Conservation (phyloP, 2,797 vertebrate genomes). For the Cichlasoma orientale region DNA sequence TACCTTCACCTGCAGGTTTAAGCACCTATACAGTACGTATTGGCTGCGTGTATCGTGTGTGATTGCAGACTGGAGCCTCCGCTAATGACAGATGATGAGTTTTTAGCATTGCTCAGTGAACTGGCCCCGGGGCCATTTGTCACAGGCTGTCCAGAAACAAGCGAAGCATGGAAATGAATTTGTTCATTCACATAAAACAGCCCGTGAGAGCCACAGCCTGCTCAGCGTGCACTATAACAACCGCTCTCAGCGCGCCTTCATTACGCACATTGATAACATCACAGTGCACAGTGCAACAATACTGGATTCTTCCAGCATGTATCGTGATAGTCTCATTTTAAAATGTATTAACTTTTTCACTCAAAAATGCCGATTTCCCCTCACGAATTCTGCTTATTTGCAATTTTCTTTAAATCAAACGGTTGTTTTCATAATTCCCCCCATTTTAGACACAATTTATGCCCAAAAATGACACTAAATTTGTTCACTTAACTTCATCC, state of each 20-base stretch:
- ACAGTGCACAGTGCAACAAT: not conserved
- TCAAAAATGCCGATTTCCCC: not conserved
- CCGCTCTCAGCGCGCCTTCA: not conserved
- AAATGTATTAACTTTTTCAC: not conserved
- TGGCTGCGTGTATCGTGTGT: not conserved
- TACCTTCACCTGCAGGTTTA: not conserved
- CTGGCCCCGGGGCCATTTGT: constrained; percentile 70
- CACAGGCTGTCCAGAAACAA: constrained; percentile 76
- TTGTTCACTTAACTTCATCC: not conserved
- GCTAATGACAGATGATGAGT: constrained; percentile 71
- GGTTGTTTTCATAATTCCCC: not conserved
- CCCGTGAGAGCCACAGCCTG: constrained; percentile 33
- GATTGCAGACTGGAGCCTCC: constrained; percentile 5
- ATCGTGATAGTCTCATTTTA: not conserved
- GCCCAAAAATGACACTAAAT: not conserved
- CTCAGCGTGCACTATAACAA: constrained; percentile 52
- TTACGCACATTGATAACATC: not conserved
- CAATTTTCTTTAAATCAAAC: not conserved
- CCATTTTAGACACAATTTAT: not conserved
- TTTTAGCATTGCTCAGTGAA: constrained; percentile 64
- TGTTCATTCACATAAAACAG: constrained; percentile 75
- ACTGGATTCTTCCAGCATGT: not conserved
- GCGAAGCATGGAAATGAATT: constrained; percentile 80
- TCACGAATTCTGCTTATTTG: not conserved
- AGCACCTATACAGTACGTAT: not conserved